These are phyloP conservation scores for Mobula birostris DNA, from an alignment of 2,113 vertebrate genomes.

Conservation along the genomic window DNA sequence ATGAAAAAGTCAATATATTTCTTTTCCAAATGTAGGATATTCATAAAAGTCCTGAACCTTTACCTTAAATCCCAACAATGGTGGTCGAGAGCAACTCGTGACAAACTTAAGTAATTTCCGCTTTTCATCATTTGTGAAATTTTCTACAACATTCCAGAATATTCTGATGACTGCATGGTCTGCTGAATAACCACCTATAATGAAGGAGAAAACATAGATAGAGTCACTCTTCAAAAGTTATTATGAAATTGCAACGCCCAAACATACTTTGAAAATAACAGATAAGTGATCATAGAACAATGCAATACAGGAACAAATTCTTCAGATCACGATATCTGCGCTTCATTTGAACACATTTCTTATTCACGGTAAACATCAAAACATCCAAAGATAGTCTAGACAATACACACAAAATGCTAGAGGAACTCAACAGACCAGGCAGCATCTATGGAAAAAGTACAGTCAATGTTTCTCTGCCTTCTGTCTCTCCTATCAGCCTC, in stretches of 20 bases:
- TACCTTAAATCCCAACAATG: constrained; percentile 95
- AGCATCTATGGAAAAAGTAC: too few species aligned
- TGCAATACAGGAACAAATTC: too few species aligned
- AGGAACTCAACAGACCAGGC: too few species aligned
- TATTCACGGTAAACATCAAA: background rate
- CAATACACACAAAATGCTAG: too few species aligned
- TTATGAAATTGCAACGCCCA: background rate
- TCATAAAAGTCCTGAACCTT: background rate
- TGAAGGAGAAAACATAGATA: background rate
- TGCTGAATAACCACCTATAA: constrained; percentile 82
- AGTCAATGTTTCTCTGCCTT: too few species aligned
- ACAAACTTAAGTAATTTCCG: constrained; percentile 92
- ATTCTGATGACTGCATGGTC: constrained; percentile 88
- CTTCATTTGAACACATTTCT: too few species aligned
- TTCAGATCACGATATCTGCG: too few species aligned
- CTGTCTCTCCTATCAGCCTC: too few species aligned
- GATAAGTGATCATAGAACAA: too few species aligned
- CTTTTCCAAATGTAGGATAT: background rate
- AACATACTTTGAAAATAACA: too few species aligned
- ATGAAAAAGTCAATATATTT: background rate
- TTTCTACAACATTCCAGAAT: constrained; percentile 95
- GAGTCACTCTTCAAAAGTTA: background rate
- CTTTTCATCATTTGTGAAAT: constrained; percentile 95
- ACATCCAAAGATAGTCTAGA: background rate
- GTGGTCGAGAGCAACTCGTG: constrained; percentile 93